Conservation (phyloP, 1,140 invertebrate species). For the Calliopsis andreniformis region DNA sequence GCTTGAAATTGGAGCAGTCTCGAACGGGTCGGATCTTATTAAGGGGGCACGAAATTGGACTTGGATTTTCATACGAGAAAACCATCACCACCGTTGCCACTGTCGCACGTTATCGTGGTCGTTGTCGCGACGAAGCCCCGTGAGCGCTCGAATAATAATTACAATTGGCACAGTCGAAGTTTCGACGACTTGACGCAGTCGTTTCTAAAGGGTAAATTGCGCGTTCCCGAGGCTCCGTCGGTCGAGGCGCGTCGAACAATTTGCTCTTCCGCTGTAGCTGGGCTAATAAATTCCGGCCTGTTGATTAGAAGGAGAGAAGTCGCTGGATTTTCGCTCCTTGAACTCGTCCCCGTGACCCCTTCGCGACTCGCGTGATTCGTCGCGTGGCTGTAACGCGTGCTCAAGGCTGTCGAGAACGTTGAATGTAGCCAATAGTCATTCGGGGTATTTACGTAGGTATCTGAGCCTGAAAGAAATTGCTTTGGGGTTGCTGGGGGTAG, state of each 20-base stretch:
- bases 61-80: slow-evolving; percentile 33
- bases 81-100: background rate
- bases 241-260: slow-evolving; percentile 12
- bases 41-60: slow-evolving; percentile 29
- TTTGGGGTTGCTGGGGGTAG: too few relatives aligned
- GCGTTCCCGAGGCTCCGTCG: background rate
- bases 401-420: too few relatives aligned
- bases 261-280: slow-evolving; percentile 16
- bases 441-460: too few relatives aligned
- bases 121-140: background rate
- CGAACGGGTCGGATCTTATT: slow-evolving; percentile 29
- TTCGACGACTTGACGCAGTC: background rate
- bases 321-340: background rate
- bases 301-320: slow-evolving; percentile 16
- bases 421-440: background rate
- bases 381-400: background rate
- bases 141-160: slow-evolving; percentile 24
- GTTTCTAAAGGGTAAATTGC: slow-evolving; percentile 31
- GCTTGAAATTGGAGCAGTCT: slow-evolving; percentile 41
- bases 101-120: background rate
- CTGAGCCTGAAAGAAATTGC: too few relatives aligned
- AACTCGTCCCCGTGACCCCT: background rate
- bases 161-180: background rate
- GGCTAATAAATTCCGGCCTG: slow-evolving; percentile 38
- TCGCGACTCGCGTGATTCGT: background rate